Conservation (phyloP, 2,113 vertebrate genomes). For the Sapajus apella region DNA sequence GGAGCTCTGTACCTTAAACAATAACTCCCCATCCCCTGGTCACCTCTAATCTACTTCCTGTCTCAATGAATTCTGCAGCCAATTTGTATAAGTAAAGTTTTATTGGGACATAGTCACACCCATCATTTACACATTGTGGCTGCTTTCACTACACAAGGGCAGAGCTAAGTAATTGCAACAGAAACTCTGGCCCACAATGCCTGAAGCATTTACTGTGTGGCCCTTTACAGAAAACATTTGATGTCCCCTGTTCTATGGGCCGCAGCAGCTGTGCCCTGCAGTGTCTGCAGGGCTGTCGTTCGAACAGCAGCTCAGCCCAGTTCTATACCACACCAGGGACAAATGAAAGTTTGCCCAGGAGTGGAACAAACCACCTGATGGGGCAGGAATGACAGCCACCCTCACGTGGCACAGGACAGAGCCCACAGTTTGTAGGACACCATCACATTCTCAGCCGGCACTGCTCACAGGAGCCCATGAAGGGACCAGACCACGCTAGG, state of each 20-base stretch:
- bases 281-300: neutral
- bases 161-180: neutral
- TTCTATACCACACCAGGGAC: neutral
- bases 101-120: neutral
- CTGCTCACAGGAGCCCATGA: neutral
- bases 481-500: neutral
- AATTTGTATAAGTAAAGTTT: neutral
- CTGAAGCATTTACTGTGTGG: neutral
- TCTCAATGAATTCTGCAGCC: neutral
- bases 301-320: neutral
- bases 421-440: neutral
- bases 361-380: neutral
- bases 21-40: neutral
- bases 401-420: no score
- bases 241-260: rapidly evolving
- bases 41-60: neutral
- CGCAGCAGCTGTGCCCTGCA: neutral
- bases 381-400: neutral
- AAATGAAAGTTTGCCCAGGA: neutral
- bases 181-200: neutral
- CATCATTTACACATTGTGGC: rapidly evolving
- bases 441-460: no score
- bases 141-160: neutral
- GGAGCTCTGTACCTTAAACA: neutral
- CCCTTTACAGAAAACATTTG: neutral